These are phyloP conservation scores for Botia kubotai DNA, from an alignment of 2,797 vertebrate genomes.

Conservation along the genomic window DNA sequence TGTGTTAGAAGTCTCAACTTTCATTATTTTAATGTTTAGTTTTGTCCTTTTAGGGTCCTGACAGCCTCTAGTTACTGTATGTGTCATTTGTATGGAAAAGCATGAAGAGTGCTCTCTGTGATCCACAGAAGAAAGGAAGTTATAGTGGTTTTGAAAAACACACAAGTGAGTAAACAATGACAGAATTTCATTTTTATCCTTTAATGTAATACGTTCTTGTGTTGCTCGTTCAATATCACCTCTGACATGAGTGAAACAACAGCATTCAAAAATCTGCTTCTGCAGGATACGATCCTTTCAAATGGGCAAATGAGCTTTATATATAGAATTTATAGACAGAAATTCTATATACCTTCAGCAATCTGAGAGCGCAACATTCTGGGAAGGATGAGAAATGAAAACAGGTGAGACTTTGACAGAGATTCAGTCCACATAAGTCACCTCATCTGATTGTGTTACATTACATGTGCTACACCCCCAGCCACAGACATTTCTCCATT, in stretches of 20 bases:
- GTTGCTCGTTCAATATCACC: constrained; percentile 45
- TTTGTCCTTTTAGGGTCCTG: background rate
- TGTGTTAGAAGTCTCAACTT: background rate
- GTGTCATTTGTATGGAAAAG: background rate
- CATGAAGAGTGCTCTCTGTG: background rate
- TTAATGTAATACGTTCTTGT: constrained; percentile 10
- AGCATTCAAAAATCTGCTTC: constrained; percentile 51
- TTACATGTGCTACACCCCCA: constrained; percentile 46
- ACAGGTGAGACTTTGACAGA: constrained; percentile 65
- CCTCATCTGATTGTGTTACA: constrained; percentile 51
- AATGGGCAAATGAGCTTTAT: constrained; percentile 62
- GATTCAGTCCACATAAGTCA: constrained; percentile 59
- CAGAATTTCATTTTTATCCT: constrained; percentile 36
- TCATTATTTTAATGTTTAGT: background rate
- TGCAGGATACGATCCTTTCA: constrained; percentile 49
- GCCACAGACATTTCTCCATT: constrained; percentile 44
- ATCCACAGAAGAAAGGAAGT: background rate
- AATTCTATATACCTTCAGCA: constrained; percentile 60
- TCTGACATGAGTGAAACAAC: constrained; percentile 46
- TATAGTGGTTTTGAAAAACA: background rate
- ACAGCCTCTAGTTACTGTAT: background rate
- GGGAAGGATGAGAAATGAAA: constrained; percentile 59
- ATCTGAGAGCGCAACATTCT: constrained; percentile 56
- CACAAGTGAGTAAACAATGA: background rate
- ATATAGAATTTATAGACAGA: constrained; percentile 63